Evolutionary conservation across 2,797 vertebrate genomes (phyloP).

Genomic region (Varecia variegata): DNA sequence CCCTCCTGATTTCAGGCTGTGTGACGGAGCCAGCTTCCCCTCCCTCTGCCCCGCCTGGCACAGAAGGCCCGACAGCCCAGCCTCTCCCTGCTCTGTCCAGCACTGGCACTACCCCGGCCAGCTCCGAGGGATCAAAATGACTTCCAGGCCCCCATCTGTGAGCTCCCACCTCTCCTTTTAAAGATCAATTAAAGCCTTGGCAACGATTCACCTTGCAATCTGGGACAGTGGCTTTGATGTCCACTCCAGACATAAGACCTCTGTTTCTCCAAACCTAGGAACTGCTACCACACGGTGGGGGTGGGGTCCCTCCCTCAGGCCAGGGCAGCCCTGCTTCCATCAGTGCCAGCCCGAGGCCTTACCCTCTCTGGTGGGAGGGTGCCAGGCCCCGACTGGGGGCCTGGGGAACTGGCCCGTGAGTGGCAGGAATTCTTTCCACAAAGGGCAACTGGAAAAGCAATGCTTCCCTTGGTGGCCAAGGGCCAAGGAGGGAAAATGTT

Average conservation of each 20-base stretch:
- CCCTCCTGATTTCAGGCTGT: background rate
- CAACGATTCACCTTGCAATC: background rate
- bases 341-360: background rate
- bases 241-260: conserved; percentile 57
- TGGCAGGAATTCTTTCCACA: conserved; percentile 73
- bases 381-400: background rate
- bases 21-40: fast-evolving
- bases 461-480: conserved; percentile 75
- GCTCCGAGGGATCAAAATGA: background rate
- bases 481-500: conserved; percentile 79
- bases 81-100: background rate
- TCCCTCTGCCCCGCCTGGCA: background rate
- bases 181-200: conserved; percentile 31
- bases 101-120: background rate
- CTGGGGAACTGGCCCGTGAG: background rate
- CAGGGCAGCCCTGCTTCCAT: background rate
- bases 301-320: background rate
- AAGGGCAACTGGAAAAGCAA: conserved; percentile 75
- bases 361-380: background rate
- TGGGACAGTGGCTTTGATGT: conserved; percentile 47
- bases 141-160: background rate
- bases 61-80: background rate
- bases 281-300: conserved; percentile 31
- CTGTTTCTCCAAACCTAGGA: background rate
- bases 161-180: conserved; percentile 12